Evolutionary conservation across 2,888 invertebrate genomes (phyloP).

Genomic region (Prosapia bicincta): DNA sequence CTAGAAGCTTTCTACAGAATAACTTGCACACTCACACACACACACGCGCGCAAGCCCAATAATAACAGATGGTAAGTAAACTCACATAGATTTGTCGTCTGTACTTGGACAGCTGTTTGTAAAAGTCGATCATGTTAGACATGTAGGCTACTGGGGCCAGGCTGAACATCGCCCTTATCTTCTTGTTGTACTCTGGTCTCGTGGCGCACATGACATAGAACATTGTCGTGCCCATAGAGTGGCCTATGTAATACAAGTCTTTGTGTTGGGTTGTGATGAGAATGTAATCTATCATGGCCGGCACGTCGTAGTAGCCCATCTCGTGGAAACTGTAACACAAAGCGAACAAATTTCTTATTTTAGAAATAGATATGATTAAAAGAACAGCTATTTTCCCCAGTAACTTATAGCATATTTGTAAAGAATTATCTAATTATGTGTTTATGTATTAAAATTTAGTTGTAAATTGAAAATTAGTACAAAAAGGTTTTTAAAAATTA

Average conservation of each 20-base stretch:
- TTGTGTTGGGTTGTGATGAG: constrained; percentile 44
- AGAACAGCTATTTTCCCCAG: no score
- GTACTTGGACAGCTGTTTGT: not conserved
- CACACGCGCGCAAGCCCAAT: no score
- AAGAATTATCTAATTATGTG: no score
- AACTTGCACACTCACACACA: no score
- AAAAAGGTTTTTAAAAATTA: no score
- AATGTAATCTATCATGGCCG: constrained; percentile 53
- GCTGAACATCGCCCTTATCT: constrained; percentile 47
- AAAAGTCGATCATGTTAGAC: constrained; percentile 29
- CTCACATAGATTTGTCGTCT: constrained; percentile 10
- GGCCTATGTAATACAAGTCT: constrained; percentile 52
- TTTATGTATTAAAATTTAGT: no score
- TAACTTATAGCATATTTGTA: no score
- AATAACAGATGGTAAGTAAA: no score
- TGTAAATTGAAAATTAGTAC: no score
- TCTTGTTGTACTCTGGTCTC: constrained; percentile 62
- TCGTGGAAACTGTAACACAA: constrained; percentile 51
- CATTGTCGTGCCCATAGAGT: constrained; percentile 63
- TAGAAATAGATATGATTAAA: no score
- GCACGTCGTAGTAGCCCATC: constrained; percentile 54
- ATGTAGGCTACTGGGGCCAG: constrained; percentile 37
- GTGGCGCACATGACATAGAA: constrained; percentile 65
- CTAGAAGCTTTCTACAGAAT: no score
- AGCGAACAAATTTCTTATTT: no score